A percentile compares a stretch with the other conserved stretches of the same genome.
phyloP scores from a whole-genome alignment of 2,888 invertebrate species.

The Biston stratarius region DNA sequence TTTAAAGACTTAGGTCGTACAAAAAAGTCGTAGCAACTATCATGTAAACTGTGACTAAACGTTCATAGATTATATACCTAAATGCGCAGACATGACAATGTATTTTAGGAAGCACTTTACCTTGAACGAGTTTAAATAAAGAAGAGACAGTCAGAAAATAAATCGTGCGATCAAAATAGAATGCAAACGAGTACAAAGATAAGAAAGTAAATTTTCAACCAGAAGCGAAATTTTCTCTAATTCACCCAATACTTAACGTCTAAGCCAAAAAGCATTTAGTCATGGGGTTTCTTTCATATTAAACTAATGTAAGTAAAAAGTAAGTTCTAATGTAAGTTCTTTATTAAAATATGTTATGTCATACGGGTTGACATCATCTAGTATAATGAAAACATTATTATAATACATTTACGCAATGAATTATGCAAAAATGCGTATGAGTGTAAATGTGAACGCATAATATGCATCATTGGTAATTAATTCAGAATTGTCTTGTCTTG shows the following conservation, averaged over 20 bases:
- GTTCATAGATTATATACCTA: neutral
- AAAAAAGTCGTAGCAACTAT: neutral
- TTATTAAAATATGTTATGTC: no score
- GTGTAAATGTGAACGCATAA: neutral
- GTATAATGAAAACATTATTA: neutral
- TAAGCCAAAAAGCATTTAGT: no score
- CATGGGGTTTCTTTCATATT: no score
- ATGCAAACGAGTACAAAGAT: neutral
- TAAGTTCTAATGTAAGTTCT: no score
- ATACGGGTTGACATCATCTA: neutral
- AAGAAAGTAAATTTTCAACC: neutral
- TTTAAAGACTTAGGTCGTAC: neutral
- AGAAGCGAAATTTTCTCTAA: no score
- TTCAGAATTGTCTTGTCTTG: neutral
- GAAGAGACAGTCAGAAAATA: constrained; percentile 15
- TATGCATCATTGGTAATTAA: neutral
- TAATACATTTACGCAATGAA: neutral
- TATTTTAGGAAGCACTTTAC: constrained; percentile 14
- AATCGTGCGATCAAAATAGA: constrained; percentile 9
- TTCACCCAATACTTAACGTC: no score
- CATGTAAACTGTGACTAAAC: neutral
- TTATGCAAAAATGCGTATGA: neutral
- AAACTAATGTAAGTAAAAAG: no score
- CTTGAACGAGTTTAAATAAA: constrained; percentile 23
- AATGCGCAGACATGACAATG: constrained; percentile 17